These are phyloP conservation scores for Anthoscopus minutus DNA, from an alignment of 2,113 vertebrate species.

Conservation along the genomic window DNA sequence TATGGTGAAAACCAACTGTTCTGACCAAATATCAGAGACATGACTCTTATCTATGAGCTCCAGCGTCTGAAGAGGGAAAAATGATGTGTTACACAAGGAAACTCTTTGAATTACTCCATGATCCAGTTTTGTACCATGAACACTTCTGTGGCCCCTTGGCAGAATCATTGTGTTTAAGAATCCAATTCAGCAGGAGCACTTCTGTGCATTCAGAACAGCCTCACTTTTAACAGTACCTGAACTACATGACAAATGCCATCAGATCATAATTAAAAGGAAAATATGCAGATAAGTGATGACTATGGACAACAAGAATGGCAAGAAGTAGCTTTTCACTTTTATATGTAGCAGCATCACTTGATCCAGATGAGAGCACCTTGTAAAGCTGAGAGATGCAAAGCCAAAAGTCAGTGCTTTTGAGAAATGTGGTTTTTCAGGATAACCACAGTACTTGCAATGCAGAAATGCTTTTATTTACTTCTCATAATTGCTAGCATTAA, in stretches of 20 bases:
- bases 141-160: not conserved
- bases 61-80: not conserved
- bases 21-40: not conserved
- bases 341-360: not conserved
- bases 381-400: not conserved
- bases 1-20: not conserved
- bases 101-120: not conserved
- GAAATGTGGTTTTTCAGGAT: not conserved
- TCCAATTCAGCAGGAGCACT: not conserved
- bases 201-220: not conserved
- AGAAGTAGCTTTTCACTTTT: not conserved
- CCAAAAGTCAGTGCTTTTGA: not conserved
- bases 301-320: not conserved
- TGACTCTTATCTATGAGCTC: not conserved
- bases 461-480: conserved; percentile 19
- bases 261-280: not conserved
- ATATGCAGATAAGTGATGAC: not conserved
- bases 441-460: not conserved
- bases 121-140: not conserved
- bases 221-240: not conserved
- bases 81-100: fast-evolving
- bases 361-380: not conserved
- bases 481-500: not conserved
- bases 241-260: not conserved
- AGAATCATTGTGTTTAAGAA: not conserved